phyloP scores from a whole-genome alignment of 2,888 invertebrate genomes.

The Apotomis capreana region DNA sequence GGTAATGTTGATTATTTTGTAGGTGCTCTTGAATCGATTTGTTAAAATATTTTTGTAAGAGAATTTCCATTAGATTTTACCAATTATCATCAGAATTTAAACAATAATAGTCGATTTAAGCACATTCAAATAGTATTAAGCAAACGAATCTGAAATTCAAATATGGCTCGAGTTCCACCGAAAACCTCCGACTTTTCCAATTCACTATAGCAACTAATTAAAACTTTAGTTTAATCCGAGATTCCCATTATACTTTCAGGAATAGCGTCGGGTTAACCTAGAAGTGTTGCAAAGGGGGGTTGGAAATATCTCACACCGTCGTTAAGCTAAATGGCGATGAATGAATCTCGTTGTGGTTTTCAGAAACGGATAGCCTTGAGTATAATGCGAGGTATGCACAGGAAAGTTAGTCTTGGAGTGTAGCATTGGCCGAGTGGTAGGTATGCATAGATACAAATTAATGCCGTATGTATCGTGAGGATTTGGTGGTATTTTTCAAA shows the following conservation, averaged over 20 bases:
- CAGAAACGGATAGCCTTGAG: neutral
- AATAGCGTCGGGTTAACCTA: constrained; percentile 69
- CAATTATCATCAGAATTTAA: neutral
- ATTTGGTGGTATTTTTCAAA: too few species aligned
- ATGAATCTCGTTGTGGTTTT: neutral
- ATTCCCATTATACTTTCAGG: constrained; percentile 79
- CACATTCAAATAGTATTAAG: constrained; percentile 39
- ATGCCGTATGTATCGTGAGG: too few species aligned
- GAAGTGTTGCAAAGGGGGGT: constrained; percentile 52
- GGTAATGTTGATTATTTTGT: too few species aligned
- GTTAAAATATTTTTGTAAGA: too few species aligned
- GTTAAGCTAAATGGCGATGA: neutral
- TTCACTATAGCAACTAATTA: constrained; percentile 81
- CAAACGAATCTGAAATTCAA: constrained; percentile 63
- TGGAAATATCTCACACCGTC: constrained; percentile 52
- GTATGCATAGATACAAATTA: too few species aligned
- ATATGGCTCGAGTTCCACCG: constrained; percentile 58
- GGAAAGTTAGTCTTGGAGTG: neutral
- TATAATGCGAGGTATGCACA: neutral
- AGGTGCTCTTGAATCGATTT: too few species aligned
- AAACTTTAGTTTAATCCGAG: constrained; percentile 79
- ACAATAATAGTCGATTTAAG: constrained; percentile 17
- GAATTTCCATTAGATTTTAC: too few species aligned
- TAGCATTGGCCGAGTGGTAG: too few species aligned
- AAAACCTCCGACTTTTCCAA: constrained; percentile 66